phyloP scores from a whole-genome alignment of 1,140 invertebrate species.

The Drosophila ananassae region DNA sequence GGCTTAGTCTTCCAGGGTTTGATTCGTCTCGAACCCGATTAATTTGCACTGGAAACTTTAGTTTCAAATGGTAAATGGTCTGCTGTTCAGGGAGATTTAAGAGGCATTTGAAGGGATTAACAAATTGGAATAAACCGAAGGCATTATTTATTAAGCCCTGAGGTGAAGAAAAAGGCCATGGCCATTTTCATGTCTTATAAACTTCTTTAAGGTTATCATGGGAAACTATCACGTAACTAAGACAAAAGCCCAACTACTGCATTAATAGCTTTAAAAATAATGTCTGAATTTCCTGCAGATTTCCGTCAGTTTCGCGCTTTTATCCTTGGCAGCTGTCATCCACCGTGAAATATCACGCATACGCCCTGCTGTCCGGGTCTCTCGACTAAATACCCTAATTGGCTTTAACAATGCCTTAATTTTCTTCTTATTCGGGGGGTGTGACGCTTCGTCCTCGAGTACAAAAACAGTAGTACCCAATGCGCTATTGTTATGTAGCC shows the following conservation, averaged over 20 bases:
- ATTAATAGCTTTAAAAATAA: neutral
- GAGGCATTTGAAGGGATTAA: slow-evolving; percentile 9
- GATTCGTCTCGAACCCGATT: slow-evolving; percentile 39
- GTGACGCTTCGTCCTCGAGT: slow-evolving; percentile 32
- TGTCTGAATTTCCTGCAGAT: slow-evolving; percentile 3
- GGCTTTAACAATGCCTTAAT: slow-evolving; percentile 76
- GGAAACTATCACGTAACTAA: neutral
- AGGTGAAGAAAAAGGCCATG: neutral
- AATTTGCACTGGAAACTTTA: slow-evolving; percentile 32
- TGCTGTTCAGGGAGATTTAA: slow-evolving; percentile 1
- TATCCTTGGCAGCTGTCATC: slow-evolving; percentile 32
- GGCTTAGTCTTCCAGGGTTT: slow-evolving; percentile 31
- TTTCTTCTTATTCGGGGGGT: slow-evolving; percentile 48
- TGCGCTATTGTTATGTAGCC: slow-evolving; percentile 61
- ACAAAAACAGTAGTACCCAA: slow-evolving; percentile 54
- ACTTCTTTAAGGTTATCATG: neutral
- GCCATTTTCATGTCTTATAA: too few relatives aligned
- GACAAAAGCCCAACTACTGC: neutral
- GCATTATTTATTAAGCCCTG: neutral
- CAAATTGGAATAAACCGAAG: slow-evolving; percentile 13
- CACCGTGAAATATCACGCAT: slow-evolving; percentile 55
- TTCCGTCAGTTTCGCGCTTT: slow-evolving; percentile 23
- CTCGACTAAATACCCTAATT: slow-evolving; percentile 74
- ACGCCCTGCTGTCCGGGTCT: slow-evolving; percentile 45
- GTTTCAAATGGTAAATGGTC: slow-evolving; percentile 18